phyloP scores from a whole-genome alignment of 2,113 vertebrate genomes.

The Poeciliopsis occidentalis region DNA sequence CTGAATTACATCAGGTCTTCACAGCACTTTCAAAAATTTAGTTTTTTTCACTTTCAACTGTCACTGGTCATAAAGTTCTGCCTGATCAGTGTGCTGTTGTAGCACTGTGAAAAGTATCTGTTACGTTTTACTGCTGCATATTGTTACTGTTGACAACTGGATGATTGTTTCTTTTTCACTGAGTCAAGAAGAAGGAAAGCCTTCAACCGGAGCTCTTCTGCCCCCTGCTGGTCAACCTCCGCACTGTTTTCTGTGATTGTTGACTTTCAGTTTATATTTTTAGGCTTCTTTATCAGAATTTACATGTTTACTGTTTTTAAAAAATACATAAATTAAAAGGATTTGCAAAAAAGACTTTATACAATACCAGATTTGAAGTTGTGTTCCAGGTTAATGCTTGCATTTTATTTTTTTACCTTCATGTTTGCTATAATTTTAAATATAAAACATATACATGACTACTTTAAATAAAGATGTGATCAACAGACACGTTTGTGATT shows the following conservation, averaged over 20 bases:
- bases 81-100: not conserved
- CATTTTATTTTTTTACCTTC: constrained; percentile 14
- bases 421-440: constrained; percentile 27
- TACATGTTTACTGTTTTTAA: not conserved
- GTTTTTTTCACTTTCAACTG: not conserved
- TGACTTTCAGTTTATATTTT: not conserved
- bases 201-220: not conserved
- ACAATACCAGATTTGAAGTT: not conserved
- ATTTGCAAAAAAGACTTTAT: too few species aligned
- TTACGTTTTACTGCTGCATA: not conserved
- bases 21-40: not conserved
- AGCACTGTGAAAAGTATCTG: not conserved
- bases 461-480: constrained; percentile 51
- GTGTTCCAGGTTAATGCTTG: not conserved
- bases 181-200: not conserved
- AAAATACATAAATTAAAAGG: too few species aligned
- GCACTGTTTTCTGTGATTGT: not conserved
- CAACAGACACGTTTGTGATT: not conserved
- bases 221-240: not conserved
- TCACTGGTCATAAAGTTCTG: constrained; percentile 2
- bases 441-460: not conserved
- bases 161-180: too few species aligned
- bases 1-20: not conserved
- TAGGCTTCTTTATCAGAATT: not conserved
- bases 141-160: not conserved